Evolutionary conservation across 2,113 vertebrate genomes (phyloP), one percentile per base, ranked within the genome.

Genomic region (Callorhinus ursinus): DNA sequence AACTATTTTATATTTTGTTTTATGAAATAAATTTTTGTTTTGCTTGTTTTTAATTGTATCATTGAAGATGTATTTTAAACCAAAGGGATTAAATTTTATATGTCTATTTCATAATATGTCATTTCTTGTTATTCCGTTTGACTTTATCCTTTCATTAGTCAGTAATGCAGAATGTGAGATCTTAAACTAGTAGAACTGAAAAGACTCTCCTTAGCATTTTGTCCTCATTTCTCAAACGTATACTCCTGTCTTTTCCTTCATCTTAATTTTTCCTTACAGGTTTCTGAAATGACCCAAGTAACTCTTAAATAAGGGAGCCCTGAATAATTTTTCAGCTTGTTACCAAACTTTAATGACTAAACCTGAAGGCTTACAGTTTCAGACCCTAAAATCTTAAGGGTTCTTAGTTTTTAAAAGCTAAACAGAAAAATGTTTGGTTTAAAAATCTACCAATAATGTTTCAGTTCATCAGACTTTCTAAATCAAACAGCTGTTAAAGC

Each of bases 61-160:
- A 77, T 98, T 94, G 98, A 98, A 98, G 97, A 98, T 98, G 95
- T 98, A 96, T 98, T 99, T 98, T 98, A 98, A 98, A 97, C 95
- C 97, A 98, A 98, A 98, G 97, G 98, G 96, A 99, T 99, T 99
- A 99, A 99, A 99, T 99, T 99, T 99, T 99, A 92, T 99, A 98
- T 99, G 98, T 98, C 97, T 86, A 89, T 99, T 99, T 99, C 98
- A 72, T 98, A 99, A 82, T 19, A 82, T 42, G 90, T 97, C 82
- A 49, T 65, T 93, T 90, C 31, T 31, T 51, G 4, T 95, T 79
- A 36, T 3, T 93, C 53, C 3, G 2, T 63, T 72, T 49, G 33
- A 63, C 14, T 69, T 53, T 13, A 7, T 49, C 49, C 39, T 65
- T 16, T 42, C 51, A 15, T 51, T 36, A 0, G 22, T 82, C 22